phyloP scores from a whole-genome alignment of 2,797 vertebrate species.

The Acanthis flammea region DNA sequence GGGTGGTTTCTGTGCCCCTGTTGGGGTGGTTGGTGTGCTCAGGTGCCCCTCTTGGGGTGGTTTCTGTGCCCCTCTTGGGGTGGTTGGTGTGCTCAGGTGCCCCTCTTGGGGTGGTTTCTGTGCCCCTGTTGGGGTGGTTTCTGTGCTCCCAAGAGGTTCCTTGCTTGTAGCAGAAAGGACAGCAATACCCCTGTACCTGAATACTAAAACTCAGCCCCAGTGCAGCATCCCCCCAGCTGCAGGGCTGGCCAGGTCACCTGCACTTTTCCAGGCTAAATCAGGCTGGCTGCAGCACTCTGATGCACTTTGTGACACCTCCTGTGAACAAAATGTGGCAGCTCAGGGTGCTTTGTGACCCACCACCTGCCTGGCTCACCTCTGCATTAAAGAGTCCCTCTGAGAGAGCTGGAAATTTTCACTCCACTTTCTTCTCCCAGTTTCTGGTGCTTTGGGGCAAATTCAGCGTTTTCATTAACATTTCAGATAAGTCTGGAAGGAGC shows the following conservation, averaged over 20 bases:
- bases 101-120: rapidly evolving
- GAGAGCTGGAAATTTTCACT: neutral
- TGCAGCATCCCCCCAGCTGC: neutral
- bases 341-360: neutral
- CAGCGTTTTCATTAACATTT: conserved; percentile 54
- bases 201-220: neutral
- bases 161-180: neutral
- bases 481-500: conserved; percentile 51
- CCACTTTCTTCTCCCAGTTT: neutral
- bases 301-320: neutral
- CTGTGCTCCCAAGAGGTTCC: neutral
- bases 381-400: neutral
- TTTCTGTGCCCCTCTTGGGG: rapidly evolving
- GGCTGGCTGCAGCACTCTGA: neutral
- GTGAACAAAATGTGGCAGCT: neutral
- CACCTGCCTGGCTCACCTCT: neutral
- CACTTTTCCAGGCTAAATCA: neutral
- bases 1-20: rapidly evolving
- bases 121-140: rapidly evolving
- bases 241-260: neutral
- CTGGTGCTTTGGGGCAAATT: conserved; percentile 42
- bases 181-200: neutral
- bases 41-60: rapidly evolving
- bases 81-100: neutral
- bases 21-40: neutral